Conservation (phyloP, 1,140 invertebrate genomes). For the Oryctes rhinoceros region DNA sequence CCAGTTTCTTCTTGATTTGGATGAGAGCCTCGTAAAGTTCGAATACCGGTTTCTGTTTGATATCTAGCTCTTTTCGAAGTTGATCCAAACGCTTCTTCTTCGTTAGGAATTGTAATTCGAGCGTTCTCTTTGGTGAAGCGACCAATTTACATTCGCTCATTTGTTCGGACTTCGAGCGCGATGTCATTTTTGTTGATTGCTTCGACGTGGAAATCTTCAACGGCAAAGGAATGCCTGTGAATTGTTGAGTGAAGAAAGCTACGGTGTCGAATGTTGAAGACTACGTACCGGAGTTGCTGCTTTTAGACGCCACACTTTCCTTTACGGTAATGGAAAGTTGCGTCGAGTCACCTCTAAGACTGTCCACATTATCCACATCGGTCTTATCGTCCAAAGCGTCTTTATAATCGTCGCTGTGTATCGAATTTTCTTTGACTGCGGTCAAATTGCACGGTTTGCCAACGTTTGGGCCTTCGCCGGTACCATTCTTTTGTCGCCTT, state of each 20-base stretch:
- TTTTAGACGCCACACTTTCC: slow-evolving; percentile 22
- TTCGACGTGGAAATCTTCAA: slow-evolving; percentile 25
- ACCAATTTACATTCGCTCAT: not conserved
- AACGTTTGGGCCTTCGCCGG: slow-evolving; percentile 1
- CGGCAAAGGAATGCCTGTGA: slow-evolving; percentile 29
- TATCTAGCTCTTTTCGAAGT: slow-evolving; percentile 53
- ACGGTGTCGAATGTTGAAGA: no score
- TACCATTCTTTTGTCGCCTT: slow-evolving; percentile 8
- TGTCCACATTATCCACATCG: slow-evolving; percentile 6
- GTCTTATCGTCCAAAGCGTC: slow-evolving; percentile 25
- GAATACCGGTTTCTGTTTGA: slow-evolving; percentile 54
- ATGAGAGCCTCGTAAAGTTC: slow-evolving; percentile 54
- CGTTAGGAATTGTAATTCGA: slow-evolving; percentile 56
- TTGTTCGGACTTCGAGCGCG: slow-evolving; percentile 23
- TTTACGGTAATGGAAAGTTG: slow-evolving; percentile 7
- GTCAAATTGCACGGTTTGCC: slow-evolving; percentile 33
- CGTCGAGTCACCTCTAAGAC: slow-evolving; percentile 23
- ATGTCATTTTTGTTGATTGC: not conserved
- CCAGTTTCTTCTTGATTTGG: slow-evolving; percentile 55
- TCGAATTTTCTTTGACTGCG: slow-evolving; percentile 27
- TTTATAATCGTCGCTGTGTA: slow-evolving; percentile 36
- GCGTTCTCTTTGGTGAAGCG: slow-evolving; percentile 49
- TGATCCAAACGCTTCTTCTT: slow-evolving; percentile 54
- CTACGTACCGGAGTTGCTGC: slow-evolving; percentile 13
- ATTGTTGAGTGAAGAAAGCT: no score